phyloP scores from a whole-genome alignment of 37 sponge, comb jelly and placozoan genomes.

The Beroe ovata region DNA sequence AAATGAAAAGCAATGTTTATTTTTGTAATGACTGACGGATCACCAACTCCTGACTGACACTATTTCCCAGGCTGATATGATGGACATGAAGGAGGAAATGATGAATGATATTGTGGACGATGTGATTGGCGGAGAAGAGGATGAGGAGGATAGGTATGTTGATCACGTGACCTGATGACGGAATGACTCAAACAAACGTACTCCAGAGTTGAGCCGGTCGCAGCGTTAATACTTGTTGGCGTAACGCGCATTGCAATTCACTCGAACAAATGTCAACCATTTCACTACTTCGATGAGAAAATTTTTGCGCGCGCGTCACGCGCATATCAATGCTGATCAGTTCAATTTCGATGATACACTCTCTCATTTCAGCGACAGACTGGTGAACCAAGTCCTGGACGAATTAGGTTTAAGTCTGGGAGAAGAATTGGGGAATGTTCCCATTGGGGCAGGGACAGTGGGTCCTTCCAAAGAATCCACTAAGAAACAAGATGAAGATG shows the following conservation, averaged over 20 bases:
- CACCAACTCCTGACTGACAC: too few species aligned
- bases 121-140: constrained; percentile 91
- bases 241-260: constrained; percentile 2
- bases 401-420: constrained; percentile 85
- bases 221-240: not conserved
- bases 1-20: too few species aligned
- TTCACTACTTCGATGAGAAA: constrained; percentile 6
- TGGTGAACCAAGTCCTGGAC: constrained; percentile 84
- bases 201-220: constrained; percentile 7
- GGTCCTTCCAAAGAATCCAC: not conserved
- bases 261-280: not conserved
- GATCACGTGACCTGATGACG: too few species aligned
- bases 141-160: constrained; percentile 79
- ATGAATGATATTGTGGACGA: constrained; percentile 96
- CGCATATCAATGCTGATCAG: not conserved
- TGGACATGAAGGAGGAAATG: constrained; percentile 98
- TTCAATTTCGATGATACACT: not conserved
- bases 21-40: too few species aligned
- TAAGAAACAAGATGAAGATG: not conserved
- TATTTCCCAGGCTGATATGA: constrained; percentile 84
- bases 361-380: constrained; percentile 70
- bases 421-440: constrained; percentile 68
- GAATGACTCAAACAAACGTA: too few species aligned
- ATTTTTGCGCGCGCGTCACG: constrained; percentile 66
- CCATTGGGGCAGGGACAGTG: constrained; percentile 26